phyloP scores from a whole-genome alignment of 2,113 vertebrate genomes.

The Bungarus multicinctus region DNA sequence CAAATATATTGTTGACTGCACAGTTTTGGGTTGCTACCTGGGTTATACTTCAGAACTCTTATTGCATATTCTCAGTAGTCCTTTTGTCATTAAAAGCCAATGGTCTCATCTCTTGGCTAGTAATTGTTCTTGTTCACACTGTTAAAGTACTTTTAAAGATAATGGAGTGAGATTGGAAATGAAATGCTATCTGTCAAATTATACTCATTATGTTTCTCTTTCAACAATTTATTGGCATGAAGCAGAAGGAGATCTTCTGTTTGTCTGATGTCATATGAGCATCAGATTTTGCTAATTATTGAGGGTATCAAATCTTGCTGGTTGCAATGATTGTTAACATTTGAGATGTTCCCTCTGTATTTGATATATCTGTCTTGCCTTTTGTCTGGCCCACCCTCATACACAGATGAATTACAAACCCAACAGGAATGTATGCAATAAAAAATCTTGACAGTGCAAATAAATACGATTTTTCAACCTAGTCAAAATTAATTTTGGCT shows the following conservation, averaged over 20 bases:
- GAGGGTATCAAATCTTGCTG: not conserved
- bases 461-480: not conserved
- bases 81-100: conserved; percentile 54
- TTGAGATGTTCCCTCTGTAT: not conserved
- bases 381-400: not conserved
- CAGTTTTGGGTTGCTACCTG: conserved; percentile 71
- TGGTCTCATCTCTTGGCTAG: conserved; percentile 66
- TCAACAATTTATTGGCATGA: not conserved
- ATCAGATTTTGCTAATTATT: not conserved
- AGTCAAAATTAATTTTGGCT: not conserved
- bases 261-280: not conserved
- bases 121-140: conserved; percentile 59
- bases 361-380: not conserved
- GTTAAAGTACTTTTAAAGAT: conserved; percentile 58
- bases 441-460: not conserved
- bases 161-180: conserved; percentile 30
- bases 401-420: not conserved
- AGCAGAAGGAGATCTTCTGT: conserved; percentile 22
- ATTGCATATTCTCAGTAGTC: conserved; percentile 65
- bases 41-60: conserved; percentile 66
- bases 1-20: conserved; percentile 70
- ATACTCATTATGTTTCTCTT: conserved; percentile 33
- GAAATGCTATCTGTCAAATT: conserved; percentile 33
- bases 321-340: not conserved
- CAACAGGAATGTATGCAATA: not conserved